Base-by-base conservation (phyloP, 2,888 invertebrate species). In the Tyria jacobaeae region DNA sequence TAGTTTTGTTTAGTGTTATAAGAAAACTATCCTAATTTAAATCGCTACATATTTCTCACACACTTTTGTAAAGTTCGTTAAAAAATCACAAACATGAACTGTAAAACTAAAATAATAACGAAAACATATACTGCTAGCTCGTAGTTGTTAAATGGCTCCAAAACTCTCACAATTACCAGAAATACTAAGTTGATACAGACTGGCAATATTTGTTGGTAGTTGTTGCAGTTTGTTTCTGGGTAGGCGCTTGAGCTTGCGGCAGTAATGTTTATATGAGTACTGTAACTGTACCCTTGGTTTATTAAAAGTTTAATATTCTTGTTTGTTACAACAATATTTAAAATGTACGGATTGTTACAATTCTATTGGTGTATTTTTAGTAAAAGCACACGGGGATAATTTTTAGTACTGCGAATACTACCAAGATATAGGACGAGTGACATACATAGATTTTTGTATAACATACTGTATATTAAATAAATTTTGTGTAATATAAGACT, bases 221-320 rank as follows among this genome's bases (percentile, higher is more conserved):
- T 61, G 41, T 76, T 73, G 74, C 74, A 61, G 55, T 61, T 64
- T n/a, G 49, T 24, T 73, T 57, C 2, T 34, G 14, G 39, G 59
- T 49, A 74, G 74, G 74, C 74, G 73, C 55, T 62, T 48, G 12
- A 48, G 44, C 37, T 64, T 48, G 15, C 37, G 39, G 39, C 54
- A 50, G 31, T 31, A 51, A 34, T 34, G n/a, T 48, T 56, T 53
- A 62, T 47, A 39, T n/a, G 12, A 49, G 21, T 21, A 35, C 41
- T 34, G 17, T 37, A n/a, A n/a, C n/a, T n/a, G n/a, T n/a, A n/a
- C n/a, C n/a, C n/a, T n/a, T 41, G 15, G 14, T 48, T 21, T 10
- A 44, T 12, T 44, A 44, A 44, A 10, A 21, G 34, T 34, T 10
- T 50, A 31, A 17, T 50, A 31, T 17, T 21, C 21, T 50, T 21